Evolutionary conservation across 2,113 vertebrate genomes (phyloP), one percentile per base, ranked within the genome.

Genomic region (Percina caprodes): DNA sequence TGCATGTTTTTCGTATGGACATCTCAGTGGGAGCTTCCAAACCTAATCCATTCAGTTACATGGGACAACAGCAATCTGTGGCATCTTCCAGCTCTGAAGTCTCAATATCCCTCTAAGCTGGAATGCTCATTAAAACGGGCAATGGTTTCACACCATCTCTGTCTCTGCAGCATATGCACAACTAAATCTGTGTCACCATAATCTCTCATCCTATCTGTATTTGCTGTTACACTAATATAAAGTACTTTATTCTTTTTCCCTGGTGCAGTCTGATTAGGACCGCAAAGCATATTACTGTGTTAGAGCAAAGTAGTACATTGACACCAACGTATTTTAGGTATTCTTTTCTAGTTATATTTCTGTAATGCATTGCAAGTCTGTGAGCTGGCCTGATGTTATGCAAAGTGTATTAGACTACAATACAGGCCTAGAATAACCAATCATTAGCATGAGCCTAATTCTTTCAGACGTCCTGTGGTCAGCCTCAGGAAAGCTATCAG

Each of bases 401-500:
- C 81, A 86, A 73, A 86, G 39, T 79, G 77, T 46, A 77, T 84
- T 71, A 52, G 73, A 86, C 69, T 51, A 68, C 71, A 88, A 78
- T 83, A 67, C 82, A 85, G 51, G 67, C 74, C 77, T 73, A 63
- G 85, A 87, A 89, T 92, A 93, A 88, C 86, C 83, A 83, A 91
- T 90, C 80, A 84, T 48, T 49, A 52, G 74, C 66, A 69, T 84
- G 84, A 88, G 72, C 48, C 54, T 91, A 79, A 91, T 91, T 91
- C 80, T 80, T 67, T 70, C 72, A 79, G 87, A 88, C 85, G 63
- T 84, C 55, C 51, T 76, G 80, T 92, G 88, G 86, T 87, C 87
- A 86, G 86, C 85, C 89, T 85, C 60, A 63, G 86, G 89, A 90
- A 86, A 76, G 80, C 84, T 84, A 88, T 90, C 87, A 84, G 82